Base-by-base conservation (phyloP, 2,113 vertebrate genomes). In the Xerus inauris region DNA sequence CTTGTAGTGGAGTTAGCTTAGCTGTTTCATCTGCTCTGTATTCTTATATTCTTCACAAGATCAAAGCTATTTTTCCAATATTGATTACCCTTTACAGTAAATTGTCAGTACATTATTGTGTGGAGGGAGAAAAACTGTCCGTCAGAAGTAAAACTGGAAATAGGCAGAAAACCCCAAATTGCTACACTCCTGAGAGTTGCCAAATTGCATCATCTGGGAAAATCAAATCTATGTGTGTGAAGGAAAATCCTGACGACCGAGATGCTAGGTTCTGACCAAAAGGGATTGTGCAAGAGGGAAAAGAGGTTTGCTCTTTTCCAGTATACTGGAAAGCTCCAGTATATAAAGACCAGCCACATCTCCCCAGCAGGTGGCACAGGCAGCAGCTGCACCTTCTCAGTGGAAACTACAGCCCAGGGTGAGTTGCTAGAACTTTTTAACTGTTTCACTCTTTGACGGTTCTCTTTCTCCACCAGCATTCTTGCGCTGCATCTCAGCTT, bases 201-300 rank as follows among this genome's bases (percentile, higher is more conserved):
- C 51, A 30, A 6, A 69, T 91, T 95, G 83, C 62, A 49, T 26
- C 91, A 95, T 42, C 57, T 75, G 57, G 83, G 87, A 80, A 79
- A 95, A 62, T 77, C 20, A 51, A 54, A 65, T 28, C 6, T 14
- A 0, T 51, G 14, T 64, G 8, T 11, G 1, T 95, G 38, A 72
- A 76, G 51, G 19, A 47, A 69, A 82, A 22, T 17, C 17, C 35
- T 62, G 4, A 6, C 62, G 59, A 90, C 65, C 38, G 87, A 69
- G 14, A 47, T 64, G 73, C 32, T n/a, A 45, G 42, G 1, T 42
- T 59, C 26, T 71, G 73, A 20, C 19, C 77, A 93, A 81, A 14
- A 75, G 57, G 42, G 19, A 84, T 71, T 94, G 20, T n/a, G 69
- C 71, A 57, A 89, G 47, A 57, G 9, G 11, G 0, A 45, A 35